Percentiles rank a stretch among this genome's conserved stretches.
phyloP scores from a whole-genome alignment of 1,140 invertebrate species.

The Tetranychus cinnabarinus region DNA sequence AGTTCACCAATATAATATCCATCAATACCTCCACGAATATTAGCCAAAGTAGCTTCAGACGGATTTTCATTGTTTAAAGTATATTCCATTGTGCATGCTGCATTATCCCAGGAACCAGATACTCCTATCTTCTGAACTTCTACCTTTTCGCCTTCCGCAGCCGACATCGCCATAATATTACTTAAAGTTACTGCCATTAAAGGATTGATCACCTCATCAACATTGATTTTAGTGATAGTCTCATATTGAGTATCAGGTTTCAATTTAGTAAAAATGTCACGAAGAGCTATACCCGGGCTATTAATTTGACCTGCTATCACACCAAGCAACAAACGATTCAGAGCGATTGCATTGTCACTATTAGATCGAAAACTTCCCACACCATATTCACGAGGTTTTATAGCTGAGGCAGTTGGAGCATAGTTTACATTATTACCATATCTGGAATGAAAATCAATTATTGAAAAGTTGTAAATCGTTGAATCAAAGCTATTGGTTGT shows the following conservation, averaged over 20 bases:
- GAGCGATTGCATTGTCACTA: conserved; percentile 5
- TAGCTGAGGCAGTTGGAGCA: background rate
- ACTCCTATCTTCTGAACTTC: background rate
- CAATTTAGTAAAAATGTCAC: background rate
- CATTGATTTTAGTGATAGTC: background rate
- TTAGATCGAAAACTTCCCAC: conserved; percentile 8
- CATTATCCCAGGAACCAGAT: conserved; percentile 2
- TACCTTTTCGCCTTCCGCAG: background rate
- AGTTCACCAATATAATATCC: conserved; percentile 7
- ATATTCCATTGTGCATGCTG: conserved; percentile 4
- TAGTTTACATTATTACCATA: background rate
- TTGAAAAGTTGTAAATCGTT: too few relatives aligned
- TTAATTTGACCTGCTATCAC: conserved; percentile 5
- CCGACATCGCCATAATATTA: background rate
- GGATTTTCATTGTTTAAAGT: background rate
- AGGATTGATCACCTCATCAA: conserved; percentile 3
- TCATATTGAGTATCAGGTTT: background rate
- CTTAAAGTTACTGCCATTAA: conserved; percentile 5
- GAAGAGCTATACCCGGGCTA: background rate
- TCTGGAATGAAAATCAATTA: too few relatives aligned
- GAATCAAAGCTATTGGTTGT: too few relatives aligned
- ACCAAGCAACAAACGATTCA: conserved; percentile 3
- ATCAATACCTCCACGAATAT: conserved; percentile 8
- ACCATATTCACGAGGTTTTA: conserved; percentile 5
- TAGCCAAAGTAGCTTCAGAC: background rate